Evolutionary conservation across 2,113 vertebrate species (phyloP).

Genomic region (Pollimyrus isidori): DNA sequence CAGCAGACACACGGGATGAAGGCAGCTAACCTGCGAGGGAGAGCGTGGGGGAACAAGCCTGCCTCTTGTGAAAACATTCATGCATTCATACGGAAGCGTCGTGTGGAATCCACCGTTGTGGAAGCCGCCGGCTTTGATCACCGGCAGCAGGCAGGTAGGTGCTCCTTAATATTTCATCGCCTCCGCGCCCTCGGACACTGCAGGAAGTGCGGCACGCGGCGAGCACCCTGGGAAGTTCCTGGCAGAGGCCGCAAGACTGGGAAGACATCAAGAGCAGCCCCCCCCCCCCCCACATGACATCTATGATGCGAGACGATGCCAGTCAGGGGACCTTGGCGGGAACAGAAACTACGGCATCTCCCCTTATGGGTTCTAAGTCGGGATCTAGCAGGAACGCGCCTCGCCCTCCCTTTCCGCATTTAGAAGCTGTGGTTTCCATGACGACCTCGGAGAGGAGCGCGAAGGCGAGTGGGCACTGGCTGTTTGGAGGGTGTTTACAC

Average conservation of each 20-base stretch:
- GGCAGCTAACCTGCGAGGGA: not conserved
- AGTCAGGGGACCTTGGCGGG: not conserved
- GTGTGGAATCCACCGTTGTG: not conserved
- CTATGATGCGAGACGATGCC: not conserved
- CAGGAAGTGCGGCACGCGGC: too few relatives aligned
- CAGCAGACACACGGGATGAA: not conserved
- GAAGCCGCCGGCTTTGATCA: constrained; percentile 1
- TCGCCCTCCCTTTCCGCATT: not conserved
- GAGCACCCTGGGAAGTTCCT: not conserved
- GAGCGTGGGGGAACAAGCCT: not conserved
- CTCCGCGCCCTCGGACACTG: not conserved
- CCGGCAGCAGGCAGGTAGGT: not conserved
- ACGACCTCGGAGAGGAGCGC: not conserved
- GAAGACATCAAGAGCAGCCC: not conserved
- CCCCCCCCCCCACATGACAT: not conserved
- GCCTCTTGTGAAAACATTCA: not conserved
- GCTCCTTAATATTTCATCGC: not conserved
- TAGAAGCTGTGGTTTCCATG: constrained; percentile 9
- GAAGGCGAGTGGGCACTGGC: not conserved
- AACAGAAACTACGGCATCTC: not conserved
- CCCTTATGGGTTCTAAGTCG: not conserved
- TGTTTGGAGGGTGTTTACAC: not conserved
- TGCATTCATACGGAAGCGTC: not conserved
- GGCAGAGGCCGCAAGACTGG: not conserved
- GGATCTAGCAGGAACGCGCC: not conserved